These are phyloP conservation scores for Himalopsyche japonica DNA, from an alignment of 2,888 invertebrate genomes.

Conservation along the genomic window DNA sequence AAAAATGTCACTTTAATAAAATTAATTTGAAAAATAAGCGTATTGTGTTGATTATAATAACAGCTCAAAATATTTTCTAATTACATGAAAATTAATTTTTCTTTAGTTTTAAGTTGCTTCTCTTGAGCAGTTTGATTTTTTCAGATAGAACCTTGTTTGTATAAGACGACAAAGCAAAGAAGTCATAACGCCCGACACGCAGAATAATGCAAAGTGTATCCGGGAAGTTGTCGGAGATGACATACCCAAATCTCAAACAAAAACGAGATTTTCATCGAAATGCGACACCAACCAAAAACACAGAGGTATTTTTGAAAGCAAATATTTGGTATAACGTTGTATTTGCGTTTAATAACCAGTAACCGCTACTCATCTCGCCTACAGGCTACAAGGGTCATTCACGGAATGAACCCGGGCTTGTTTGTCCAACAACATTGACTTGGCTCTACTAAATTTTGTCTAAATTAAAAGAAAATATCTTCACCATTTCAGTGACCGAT, in stretches of 20 bases:
- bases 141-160: too few species aligned
- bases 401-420: conserved; percentile 8
- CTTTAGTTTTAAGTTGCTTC: too few species aligned
- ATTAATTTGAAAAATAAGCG: too few species aligned
- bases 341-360: conserved; percentile 22
- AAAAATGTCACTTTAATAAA: too few species aligned
- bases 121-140: too few species aligned
- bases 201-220: too few species aligned
- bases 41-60: too few species aligned
- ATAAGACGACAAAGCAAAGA: too few species aligned
- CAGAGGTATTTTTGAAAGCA: conserved; percentile 36
- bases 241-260: background rate
- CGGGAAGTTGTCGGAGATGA: background rate
- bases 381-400: conserved; percentile 29
- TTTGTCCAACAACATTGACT: background rate
- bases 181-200: too few species aligned
- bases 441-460: background rate
- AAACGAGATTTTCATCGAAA: conserved; percentile 3
- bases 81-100: too few species aligned
- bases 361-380: conserved; percentile 24
- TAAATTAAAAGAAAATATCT: background rate
- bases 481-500: too few species aligned
- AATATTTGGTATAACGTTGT: conserved; percentile 38
- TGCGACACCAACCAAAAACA: conserved; percentile 22
- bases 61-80: too few species aligned